Conservation (phyloP, 2,888 invertebrate genomes). For the Cheilosia variabilis region DNA sequence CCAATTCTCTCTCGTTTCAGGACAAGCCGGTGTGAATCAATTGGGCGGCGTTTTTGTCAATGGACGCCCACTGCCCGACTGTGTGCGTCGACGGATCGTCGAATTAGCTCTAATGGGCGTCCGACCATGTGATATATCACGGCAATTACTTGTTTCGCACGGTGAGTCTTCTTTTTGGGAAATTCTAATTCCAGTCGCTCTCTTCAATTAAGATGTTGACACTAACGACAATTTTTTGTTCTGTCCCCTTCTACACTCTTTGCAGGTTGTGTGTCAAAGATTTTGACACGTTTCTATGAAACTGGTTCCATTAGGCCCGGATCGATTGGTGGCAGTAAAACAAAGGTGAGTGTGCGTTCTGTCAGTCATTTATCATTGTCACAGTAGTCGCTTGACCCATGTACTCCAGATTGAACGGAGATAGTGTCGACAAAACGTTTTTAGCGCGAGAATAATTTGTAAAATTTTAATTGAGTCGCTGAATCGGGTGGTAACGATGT, state of each 20-base stretch:
- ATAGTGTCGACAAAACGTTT: conserved; percentile 62
- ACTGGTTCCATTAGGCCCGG: conserved; percentile 98
- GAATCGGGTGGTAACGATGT: conserved; percentile 8
- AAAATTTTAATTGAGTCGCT: conserved; percentile 28
- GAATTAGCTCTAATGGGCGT: conserved; percentile 97
- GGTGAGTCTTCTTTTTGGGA: conserved; percentile 83
- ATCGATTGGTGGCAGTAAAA: conserved; percentile 97
- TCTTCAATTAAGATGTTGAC: conserved; percentile 59
- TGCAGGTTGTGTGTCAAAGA: conserved; percentile 96
- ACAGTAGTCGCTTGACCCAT: conserved; percentile 27
- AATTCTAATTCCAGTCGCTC: conserved; percentile 51
- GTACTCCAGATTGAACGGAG: conserved; percentile 20
- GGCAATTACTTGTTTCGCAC: conserved; percentile 97
- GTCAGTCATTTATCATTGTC: conserved; percentile 37
- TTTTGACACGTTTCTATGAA: conserved; percentile 97
- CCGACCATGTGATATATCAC: conserved; percentile 97
- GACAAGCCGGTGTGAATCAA: conserved; percentile 98
- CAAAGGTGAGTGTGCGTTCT: conserved; percentile 88
- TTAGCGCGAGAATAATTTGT: conserved; percentile 33
- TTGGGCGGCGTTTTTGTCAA: conserved; percentile 98
- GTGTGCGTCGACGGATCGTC: conserved; percentile 95
- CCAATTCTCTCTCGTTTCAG: conserved; percentile 84
- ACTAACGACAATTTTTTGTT: conserved; percentile 28
- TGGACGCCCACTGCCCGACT: conserved; percentile 97
- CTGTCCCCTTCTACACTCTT: conserved; percentile 16